A percentile compares a stretch with the other conserved stretches of the same genome.
phyloP scores from a whole-genome alignment of 2,888 invertebrate species.

The Andrena bucephala region DNA sequence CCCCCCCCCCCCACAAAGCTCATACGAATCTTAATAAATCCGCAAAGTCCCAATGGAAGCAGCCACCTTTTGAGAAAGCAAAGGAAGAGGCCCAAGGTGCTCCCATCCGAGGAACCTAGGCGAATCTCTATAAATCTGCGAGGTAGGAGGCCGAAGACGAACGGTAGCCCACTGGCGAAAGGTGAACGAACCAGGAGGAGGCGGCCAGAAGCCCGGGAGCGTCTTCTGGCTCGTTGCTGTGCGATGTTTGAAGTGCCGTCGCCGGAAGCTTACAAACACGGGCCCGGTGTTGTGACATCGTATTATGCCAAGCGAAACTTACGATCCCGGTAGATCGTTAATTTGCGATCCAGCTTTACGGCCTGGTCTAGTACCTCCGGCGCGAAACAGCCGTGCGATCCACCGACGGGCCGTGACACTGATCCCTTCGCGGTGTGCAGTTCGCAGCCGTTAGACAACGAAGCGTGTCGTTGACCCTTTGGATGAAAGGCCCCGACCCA shows the following conservation, averaged over 20 bases:
- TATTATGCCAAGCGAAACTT: conserved; percentile 84
- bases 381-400: conserved; percentile 18
- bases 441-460: not conserved
- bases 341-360: conserved; percentile 79
- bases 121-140: not conserved
- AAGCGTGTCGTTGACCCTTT: conserved; percentile 28
- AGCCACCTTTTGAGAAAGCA: not conserved
- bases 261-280: conserved; percentile 84
- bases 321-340: conserved; percentile 83
- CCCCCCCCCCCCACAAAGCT: no score
- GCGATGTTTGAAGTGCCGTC: conserved; percentile 85
- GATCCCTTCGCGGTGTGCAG: not conserved
- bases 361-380: conserved; percentile 48
- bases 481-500: not conserved
- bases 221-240: conserved; percentile 81
- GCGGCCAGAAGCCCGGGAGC: conserved; percentile 50
- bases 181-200: conserved; percentile 62
- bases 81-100: not conserved
- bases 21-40: no score
- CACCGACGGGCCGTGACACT: not conserved
- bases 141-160: not conserved
- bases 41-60: no score
- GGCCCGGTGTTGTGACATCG: conserved; percentile 84
- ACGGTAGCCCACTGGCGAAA: conserved; percentile 10
- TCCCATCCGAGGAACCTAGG: not conserved